These are phyloP conservation scores for Chymomyza procnemis DNA, from an alignment of 2,888 invertebrate species.

Conservation along the genomic window DNA sequence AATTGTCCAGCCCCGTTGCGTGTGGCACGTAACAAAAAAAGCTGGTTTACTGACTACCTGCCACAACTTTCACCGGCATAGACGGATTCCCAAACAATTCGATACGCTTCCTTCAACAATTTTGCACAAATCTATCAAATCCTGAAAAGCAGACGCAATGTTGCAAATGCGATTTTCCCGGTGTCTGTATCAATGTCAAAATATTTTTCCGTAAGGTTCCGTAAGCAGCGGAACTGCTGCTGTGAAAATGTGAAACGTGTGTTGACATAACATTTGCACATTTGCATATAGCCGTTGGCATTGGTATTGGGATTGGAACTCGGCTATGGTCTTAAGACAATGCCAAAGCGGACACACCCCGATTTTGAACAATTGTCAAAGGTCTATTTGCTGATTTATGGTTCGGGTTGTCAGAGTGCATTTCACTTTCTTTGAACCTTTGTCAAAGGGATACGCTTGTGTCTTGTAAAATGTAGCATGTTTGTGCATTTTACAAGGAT, in stretches of 20 bases:
- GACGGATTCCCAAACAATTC: too few relatives aligned
- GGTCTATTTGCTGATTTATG: slow-evolving; percentile 51
- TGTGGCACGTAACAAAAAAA: slow-evolving; percentile 41
- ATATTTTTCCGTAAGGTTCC: slow-evolving; percentile 37
- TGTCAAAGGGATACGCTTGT: slow-evolving; percentile 36
- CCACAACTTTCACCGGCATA: slow-evolving; percentile 52
- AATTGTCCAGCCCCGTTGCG: slow-evolving; percentile 29
- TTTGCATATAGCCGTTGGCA: slow-evolving; percentile 46
- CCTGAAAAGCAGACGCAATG: slow-evolving; percentile 47
- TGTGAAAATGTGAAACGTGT: slow-evolving; percentile 45
- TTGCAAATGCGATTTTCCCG: slow-evolving; percentile 67
- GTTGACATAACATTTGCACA: slow-evolving; percentile 58
- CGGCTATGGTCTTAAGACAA: background rate
- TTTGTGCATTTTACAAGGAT: slow-evolving; percentile 2
- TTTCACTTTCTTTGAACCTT: slow-evolving; percentile 58
- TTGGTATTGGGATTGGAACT: background rate
- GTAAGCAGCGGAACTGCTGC: slow-evolving; percentile 23
- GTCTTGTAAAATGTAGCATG: background rate
- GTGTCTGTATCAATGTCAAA: slow-evolving; percentile 69
- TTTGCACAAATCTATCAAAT: slow-evolving; percentile 64
- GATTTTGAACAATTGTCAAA: slow-evolving; percentile 45
- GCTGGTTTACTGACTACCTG: slow-evolving; percentile 50
- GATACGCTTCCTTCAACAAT: slow-evolving; percentile 26
- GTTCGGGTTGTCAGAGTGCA: slow-evolving; percentile 11
- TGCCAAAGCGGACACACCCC: slow-evolving; percentile 17